These are phyloP conservation scores for Melipona beecheii DNA, from an alignment of 2,888 invertebrate species.

Conservation along the genomic window DNA sequence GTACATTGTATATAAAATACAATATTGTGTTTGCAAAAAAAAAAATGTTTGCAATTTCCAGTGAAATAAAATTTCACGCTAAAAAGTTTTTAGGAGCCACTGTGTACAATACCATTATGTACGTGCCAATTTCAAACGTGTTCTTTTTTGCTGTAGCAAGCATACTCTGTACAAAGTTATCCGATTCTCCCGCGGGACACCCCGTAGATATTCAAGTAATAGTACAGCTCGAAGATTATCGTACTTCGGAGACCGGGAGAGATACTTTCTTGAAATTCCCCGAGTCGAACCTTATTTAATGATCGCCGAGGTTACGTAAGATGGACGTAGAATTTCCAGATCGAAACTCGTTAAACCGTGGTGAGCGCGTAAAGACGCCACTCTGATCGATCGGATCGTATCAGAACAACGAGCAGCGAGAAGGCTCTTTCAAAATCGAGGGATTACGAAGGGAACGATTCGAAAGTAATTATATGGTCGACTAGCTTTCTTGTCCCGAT, in stretches of 20 bases:
- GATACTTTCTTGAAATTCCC: slow-evolving; percentile 19
- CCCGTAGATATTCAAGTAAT: no score
- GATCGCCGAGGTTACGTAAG: slow-evolving; percentile 23
- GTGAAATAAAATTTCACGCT: no score
- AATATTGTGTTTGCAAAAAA: no score
- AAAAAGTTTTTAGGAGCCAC: no score
- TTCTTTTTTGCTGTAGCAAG: no score
- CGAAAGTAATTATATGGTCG: slow-evolving; percentile 21
- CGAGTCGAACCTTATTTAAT: slow-evolving; percentile 39
- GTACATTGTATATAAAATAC: no score
- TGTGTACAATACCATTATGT: no score
- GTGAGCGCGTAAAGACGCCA: not conserved
- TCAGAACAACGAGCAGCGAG: not conserved
- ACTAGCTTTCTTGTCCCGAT: not conserved
- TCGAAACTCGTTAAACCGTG: slow-evolving; percentile 31
- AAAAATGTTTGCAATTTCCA: no score
- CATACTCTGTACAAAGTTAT: no score
- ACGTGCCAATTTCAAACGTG: no score
- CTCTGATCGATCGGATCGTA: slow-evolving; percentile 10
- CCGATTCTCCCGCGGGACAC: no score
- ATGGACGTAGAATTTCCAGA: slow-evolving; percentile 17
- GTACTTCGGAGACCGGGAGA: slow-evolving; percentile 5
- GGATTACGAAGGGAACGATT: not conserved
- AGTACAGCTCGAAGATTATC: slow-evolving; percentile 24
- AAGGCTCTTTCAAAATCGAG: not conserved